A percentile compares a stretch with the other conserved stretches of the same genome.
Evolutionary conservation across 2,888 invertebrate species (phyloP).

Genomic region (Epistrophe eligans): DNA sequence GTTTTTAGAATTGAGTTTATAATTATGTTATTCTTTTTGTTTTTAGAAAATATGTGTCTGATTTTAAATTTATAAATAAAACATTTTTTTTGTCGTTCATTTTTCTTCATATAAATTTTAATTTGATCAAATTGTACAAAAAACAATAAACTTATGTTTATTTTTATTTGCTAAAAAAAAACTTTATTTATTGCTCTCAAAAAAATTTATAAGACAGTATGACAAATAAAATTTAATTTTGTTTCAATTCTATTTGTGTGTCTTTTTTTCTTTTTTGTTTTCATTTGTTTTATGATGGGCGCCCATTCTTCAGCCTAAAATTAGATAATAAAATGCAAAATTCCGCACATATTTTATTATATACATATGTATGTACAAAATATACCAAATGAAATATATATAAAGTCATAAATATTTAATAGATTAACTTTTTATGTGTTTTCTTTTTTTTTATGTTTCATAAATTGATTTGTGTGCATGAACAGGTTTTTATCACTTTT

Average conservation of each 20-base stretch:
- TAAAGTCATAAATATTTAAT: constrained; percentile 71
- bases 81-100: no score
- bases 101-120: no score
- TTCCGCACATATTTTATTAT: constrained; percentile 24
- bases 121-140: not conserved
- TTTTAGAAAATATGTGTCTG: no score
- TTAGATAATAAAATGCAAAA: constrained; percentile 32
- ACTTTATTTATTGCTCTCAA: not conserved
- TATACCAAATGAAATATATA: constrained; percentile 46
- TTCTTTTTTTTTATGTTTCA: constrained; percentile 37
- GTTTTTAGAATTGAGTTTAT: no score
- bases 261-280: not conserved
- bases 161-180: not conserved
- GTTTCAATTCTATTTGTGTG: not conserved
- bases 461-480: constrained; percentile 66
- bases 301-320: not conserved
- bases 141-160: not conserved
- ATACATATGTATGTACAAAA: not conserved
- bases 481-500: constrained; percentile 53
- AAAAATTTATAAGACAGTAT: not conserved
- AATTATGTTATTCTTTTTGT: no score
- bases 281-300: constrained; percentile 1
- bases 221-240: not conserved
- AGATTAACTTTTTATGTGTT: constrained; percentile 54
- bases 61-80: no score